Evolutionary conservation across 2,797 vertebrate genomes (phyloP).

Genomic region (Coregonus suidteri): DNA sequence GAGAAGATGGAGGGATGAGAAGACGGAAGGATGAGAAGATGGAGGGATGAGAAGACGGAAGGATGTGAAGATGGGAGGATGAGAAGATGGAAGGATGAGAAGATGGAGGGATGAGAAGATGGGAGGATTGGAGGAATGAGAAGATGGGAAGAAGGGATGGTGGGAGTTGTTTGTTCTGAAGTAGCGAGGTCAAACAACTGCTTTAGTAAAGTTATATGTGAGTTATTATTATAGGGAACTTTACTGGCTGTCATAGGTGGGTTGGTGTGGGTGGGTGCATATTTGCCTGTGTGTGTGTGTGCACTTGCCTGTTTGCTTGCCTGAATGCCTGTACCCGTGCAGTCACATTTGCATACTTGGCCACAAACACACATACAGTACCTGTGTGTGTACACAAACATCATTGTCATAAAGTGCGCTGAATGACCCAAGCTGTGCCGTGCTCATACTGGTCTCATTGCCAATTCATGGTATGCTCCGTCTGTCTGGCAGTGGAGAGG

Average conservation of each 20-base stretch:
- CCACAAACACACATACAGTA: neutral
- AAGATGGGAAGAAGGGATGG: too few species aligned
- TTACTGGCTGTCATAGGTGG: neutral
- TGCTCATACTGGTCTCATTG: too few species aligned
- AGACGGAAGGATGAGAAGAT: too few species aligned
- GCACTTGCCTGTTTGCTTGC: neutral
- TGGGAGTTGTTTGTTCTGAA: neutral
- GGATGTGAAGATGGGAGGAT: neutral
- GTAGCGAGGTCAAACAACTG: neutral
- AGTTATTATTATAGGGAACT: neutral
- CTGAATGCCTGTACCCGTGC: neutral
- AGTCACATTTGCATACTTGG: neutral
- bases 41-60: too few species aligned
- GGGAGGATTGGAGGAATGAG: too few species aligned
- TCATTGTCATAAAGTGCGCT: neutral
- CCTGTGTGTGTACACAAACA: neutral
- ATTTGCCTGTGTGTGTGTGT: neutral
- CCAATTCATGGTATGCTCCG: neutral
- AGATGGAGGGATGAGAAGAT: too few species aligned
- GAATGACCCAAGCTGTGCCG: too few species aligned
- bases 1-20: too few species aligned
- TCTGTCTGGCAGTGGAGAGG: neutral
- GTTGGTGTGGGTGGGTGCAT: neutral
- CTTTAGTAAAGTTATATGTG: too few species aligned
- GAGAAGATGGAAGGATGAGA: too few species aligned